Conservation (phyloP, 1,140 invertebrate genomes). For the Trachymyrmex septentrionalis region DNA sequence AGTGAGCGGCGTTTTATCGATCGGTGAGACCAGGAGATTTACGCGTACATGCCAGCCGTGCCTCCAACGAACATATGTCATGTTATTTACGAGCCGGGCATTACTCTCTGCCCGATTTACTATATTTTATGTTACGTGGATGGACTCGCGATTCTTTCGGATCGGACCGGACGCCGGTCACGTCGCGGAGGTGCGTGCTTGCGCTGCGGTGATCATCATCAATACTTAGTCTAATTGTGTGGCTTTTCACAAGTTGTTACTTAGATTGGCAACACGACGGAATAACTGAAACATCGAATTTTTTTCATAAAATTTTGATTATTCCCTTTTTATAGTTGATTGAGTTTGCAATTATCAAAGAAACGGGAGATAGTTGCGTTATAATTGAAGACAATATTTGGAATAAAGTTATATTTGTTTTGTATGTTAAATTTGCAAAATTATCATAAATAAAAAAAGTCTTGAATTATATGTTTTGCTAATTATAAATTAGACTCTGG, state of each 20-base stretch:
- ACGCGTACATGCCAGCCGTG: constrained; percentile 82
- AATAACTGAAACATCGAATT: not conserved
- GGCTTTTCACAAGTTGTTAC: not conserved
- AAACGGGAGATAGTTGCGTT: constrained; percentile 65
- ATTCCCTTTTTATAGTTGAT: constrained; percentile 40
- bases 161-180: constrained; percentile 73
- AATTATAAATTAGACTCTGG: constrained; percentile 1
- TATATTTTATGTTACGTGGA: constrained; percentile 84
- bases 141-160: constrained; percentile 80
- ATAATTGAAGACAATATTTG: not conserved
- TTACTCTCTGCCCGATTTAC: constrained; percentile 84
- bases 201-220: not conserved
- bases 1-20: constrained; percentile 79
- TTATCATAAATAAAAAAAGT: not conserved
- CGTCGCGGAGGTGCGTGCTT: constrained; percentile 52
- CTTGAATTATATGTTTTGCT: not conserved
- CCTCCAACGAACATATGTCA: constrained; percentile 83
- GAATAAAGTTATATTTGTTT: not conserved
- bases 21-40: constrained; percentile 79
- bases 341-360: constrained; percentile 75
- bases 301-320: constrained; percentile 10
- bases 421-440: not conserved
- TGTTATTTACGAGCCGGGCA: constrained; percentile 84
- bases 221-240: constrained; percentile 48
- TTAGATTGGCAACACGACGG: not conserved